Percentiles rank a stretch among this genome's conserved stretches.
Evolutionary conservation across 1,140 invertebrate genomes (phyloP).

Genomic region (Sycophila sp.): DNA sequence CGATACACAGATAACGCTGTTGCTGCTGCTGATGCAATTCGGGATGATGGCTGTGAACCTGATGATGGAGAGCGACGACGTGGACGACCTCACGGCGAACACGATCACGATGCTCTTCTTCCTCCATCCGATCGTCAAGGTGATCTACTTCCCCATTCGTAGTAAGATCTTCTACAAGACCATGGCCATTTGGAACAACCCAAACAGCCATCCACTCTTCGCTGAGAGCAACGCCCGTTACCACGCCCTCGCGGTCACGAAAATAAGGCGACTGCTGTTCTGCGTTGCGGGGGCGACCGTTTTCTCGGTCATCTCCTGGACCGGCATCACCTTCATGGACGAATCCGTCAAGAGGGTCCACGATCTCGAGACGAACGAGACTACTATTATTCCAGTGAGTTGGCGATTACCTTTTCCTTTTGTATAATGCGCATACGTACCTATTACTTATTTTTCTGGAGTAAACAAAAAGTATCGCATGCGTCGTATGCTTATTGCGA

Average conservation of each 20-base stretch:
- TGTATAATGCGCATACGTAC: too few species aligned
- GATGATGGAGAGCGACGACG: conserved; percentile 76
- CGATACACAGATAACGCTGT: conserved; percentile 65
- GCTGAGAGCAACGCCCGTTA: conserved; percentile 83
- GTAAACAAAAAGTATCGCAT: too few species aligned
- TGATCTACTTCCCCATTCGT: conserved; percentile 76
- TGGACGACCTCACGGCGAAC: conserved; percentile 82
- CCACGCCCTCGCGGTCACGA: conserved; percentile 78
- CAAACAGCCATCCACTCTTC: conserved; percentile 83
- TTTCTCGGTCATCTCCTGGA: conserved; percentile 73
- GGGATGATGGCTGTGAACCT: conserved; percentile 74
- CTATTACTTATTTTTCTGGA: not conserved
- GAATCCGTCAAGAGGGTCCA: conserved; percentile 75
- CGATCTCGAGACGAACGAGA: conserved; percentile 79
- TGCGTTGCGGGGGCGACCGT: conserved; percentile 73
- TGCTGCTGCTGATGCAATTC: conserved; percentile 75
- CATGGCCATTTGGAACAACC: conserved; percentile 81
- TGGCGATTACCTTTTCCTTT: not conserved
- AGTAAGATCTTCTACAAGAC: conserved; percentile 82
- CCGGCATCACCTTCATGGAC: conserved; percentile 79
- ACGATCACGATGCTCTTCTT: conserved; percentile 85
- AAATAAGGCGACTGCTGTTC: conserved; percentile 78
- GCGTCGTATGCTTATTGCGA: too few species aligned
- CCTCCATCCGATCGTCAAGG: conserved; percentile 79
- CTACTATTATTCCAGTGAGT: conserved; percentile 70